Evolutionary conservation across 2,113 vertebrate species (phyloP).

Genomic region (Pterophyllum scalare): DNA sequence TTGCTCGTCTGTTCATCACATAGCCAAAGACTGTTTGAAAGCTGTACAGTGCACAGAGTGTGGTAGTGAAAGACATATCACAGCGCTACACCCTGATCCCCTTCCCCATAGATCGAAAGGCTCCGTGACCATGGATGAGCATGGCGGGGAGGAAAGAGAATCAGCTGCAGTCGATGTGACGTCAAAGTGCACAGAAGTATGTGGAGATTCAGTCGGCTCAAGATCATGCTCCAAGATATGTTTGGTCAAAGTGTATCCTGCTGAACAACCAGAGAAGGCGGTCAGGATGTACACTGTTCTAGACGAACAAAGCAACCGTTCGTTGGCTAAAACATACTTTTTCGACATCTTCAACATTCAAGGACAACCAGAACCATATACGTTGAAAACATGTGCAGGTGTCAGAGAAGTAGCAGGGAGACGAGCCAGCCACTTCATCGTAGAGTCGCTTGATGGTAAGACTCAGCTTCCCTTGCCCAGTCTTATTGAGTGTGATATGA

Average conservation of each 20-base stretch:
- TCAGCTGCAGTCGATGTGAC: too few relatives aligned
- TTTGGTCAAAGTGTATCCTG: neutral
- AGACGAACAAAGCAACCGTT: conserved; percentile 13
- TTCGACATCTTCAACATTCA: neutral
- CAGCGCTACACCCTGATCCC: neutral
- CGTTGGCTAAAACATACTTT: neutral
- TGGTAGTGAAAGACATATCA: too few relatives aligned
- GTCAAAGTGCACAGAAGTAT: too few relatives aligned
- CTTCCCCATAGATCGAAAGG: neutral
- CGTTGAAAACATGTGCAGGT: neutral
- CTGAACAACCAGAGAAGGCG: neutral
- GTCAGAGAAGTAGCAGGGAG: neutral
- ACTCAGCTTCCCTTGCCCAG: neutral
- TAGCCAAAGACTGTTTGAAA: too few relatives aligned
- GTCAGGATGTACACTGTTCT: neutral
- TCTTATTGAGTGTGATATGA: conserved; percentile 1
- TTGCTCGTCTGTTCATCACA: too few relatives aligned
- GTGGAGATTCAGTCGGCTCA: too few relatives aligned
- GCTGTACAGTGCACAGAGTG: too few relatives aligned
- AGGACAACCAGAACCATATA: neutral
- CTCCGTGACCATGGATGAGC: too few relatives aligned
- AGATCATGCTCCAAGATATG: neutral
- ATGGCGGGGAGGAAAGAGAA: too few relatives aligned
- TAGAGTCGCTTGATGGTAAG: neutral
- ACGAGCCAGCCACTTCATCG: neutral